Evolutionary conservation across 2,113 vertebrate species (phyloP), one percentile per base, ranked within the genome.

Genomic region (Todiramphus saurophagus): DNA sequence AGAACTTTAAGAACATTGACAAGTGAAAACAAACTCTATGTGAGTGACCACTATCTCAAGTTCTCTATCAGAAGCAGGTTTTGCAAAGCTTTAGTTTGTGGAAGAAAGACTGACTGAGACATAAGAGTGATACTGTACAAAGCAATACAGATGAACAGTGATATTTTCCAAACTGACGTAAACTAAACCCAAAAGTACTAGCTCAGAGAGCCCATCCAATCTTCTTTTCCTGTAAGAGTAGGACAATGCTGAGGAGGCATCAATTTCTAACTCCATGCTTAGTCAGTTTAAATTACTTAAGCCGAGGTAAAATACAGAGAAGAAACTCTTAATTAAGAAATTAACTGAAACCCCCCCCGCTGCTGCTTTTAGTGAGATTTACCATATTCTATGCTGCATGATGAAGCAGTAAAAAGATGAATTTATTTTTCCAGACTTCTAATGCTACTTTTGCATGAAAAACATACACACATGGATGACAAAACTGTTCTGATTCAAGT

Each of bases 281-380:
- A 74, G n/a, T 89, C 80, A 94, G 78, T 89, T 97, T 87, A 96
- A 91, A 96, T 96, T 95, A 97, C 81, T 85, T 62, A 85, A 79
- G 41, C 43, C 72, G 48, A 51, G 56, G 85, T 50, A 91, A 91
- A 92, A 87, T 76, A 83, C 25, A 31, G 35, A 94, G 89, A 96
- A 94, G 46, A 19, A n/a, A 81, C 20, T 92, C 59, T 60, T 84
- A 91, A 95, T 83, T 93, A 91, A 63, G 75, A 96, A 83, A 83
- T 70, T 63, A 85, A 68, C 50, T 84, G 66, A 91, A 82, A 94
- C n/a, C n/a, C n/a, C n/a, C n/a, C 31, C 21, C 16, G 2, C 43
- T 76, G 24, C 23, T 84, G 58, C 23, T 33, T 66, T 73, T 28
- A 92, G 1, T 15, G 48, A 96, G 24, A 84, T 91, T 79, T 66